These are phyloP conservation scores for Anguilla rostrata DNA, from an alignment of 2,113 vertebrate genomes.

Conservation along the genomic window DNA sequence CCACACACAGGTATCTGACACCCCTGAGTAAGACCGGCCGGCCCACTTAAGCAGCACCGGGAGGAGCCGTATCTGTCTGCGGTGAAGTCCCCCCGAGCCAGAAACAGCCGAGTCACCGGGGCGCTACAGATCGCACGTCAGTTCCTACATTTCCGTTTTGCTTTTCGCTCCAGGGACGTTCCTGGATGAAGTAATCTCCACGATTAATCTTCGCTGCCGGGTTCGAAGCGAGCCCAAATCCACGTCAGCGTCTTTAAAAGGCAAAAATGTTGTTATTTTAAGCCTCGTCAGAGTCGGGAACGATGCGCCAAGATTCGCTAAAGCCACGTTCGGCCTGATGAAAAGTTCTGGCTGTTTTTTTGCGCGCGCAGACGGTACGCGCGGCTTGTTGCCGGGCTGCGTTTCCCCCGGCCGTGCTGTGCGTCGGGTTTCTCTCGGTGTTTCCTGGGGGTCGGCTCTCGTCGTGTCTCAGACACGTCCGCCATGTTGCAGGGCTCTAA, in stretches of 20 bases:
- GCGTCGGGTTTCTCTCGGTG: neutral
- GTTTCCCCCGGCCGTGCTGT: neutral
- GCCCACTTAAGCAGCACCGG: neutral
- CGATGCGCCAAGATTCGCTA: neutral
- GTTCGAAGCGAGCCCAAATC: neutral
- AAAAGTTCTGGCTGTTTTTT: neutral
- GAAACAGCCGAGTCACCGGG: neutral
- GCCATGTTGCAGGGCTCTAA: neutral
- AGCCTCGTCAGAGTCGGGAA: neutral
- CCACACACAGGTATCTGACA: neutral
- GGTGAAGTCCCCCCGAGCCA: neutral
- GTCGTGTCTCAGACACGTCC: neutral
- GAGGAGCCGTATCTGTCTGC: neutral
- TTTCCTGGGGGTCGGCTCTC: neutral
- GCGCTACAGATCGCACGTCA: neutral
- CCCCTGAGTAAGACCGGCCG: neutral
- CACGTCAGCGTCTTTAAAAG: neutral
- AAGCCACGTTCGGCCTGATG: neutral
- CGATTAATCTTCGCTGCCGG: neutral
- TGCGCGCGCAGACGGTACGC: no score
- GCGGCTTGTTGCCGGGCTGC: neutral
- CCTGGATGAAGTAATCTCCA: neutral
- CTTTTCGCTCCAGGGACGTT: neutral
- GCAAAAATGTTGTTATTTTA: constrained; percentile 15
- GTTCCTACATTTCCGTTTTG: neutral